Percentiles rank a stretch among this genome's conserved stretches.
phyloP scores from a whole-genome alignment of 2,888 invertebrate species.

The Cosmia pyralina region DNA sequence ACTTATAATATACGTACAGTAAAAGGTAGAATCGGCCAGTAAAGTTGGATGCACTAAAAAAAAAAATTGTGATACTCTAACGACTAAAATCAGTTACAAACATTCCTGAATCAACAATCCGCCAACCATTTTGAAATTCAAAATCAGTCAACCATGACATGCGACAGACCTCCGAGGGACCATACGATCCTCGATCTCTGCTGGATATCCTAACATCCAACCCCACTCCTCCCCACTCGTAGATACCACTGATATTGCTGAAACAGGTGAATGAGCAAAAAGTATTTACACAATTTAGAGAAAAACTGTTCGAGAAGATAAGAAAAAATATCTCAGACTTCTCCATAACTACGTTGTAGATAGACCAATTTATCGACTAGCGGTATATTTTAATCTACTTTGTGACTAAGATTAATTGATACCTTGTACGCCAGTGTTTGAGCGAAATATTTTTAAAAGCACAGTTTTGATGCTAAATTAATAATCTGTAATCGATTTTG shows the following conservation, averaged over 20 bases:
- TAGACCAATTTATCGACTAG: slow-evolving; percentile 57
- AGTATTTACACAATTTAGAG: slow-evolving; percentile 30
- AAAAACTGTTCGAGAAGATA: slow-evolving; percentile 10
- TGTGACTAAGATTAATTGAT: slow-evolving; percentile 72
- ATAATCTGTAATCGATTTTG: slow-evolving; percentile 44
- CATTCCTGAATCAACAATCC: background rate
- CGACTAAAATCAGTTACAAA: background rate
- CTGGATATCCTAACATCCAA: background rate
- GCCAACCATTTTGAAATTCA: background rate
- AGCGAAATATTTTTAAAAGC: slow-evolving; percentile 57
- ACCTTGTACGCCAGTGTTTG: slow-evolving; percentile 15
- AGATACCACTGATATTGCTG: background rate
- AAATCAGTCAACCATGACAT: slow-evolving; percentile 22
- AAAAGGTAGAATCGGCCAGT: background rate
- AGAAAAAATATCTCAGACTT: slow-evolving; percentile 34
- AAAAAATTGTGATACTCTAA: background rate
- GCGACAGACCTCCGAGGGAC: background rate
- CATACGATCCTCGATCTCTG: background rate
- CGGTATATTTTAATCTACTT: slow-evolving; percentile 69
- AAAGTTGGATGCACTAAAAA: background rate
- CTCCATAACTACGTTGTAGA: slow-evolving; percentile 2
- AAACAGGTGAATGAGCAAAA: slow-evolving; percentile 49
- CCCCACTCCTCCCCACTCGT: background rate
- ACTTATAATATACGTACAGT: background rate
- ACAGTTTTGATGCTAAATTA: slow-evolving; percentile 51